Evolutionary conservation across 2,113 vertebrate genomes (phyloP).

Genomic region (Pangasianodon gigas): DNA sequence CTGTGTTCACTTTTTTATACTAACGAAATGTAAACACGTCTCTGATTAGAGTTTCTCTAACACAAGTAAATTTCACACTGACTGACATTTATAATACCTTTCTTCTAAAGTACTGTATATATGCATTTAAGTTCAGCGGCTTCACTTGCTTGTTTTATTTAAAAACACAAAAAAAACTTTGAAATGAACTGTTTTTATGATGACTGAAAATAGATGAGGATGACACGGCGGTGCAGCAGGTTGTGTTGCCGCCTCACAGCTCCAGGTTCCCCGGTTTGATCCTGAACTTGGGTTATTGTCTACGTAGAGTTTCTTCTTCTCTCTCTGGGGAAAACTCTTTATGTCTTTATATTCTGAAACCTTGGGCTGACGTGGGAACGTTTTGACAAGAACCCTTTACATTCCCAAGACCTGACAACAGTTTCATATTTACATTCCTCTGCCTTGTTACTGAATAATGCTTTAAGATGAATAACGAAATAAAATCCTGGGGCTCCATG

Average conservation of each 20-base stretch:
- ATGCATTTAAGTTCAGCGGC: neutral
- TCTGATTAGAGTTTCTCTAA: neutral
- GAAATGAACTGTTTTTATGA: neutral
- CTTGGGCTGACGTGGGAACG: neutral
- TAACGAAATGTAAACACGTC: neutral
- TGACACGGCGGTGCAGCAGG: neutral
- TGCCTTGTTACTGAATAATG: neutral
- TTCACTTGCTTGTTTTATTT: neutral
- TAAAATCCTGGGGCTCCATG: neutral
- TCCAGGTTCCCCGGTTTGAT: neutral
- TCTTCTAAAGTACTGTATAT: neutral
- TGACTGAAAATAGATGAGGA: neutral
- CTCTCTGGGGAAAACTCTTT: neutral
- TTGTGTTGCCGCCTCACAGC: neutral
- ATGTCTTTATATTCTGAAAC: neutral
- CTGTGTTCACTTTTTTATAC: neutral
- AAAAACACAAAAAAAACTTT: neutral
- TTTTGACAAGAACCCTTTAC: neutral
- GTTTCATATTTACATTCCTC: neutral
- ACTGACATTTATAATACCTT: neutral
- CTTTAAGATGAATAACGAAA: neutral
- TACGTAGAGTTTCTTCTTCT: neutral
- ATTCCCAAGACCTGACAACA: neutral
- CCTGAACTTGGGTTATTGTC: neutral
- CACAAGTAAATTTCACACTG: neutral